Conservation (phyloP, 2,113 vertebrate genomes). For the Setophaga kirtlandii region DNA sequence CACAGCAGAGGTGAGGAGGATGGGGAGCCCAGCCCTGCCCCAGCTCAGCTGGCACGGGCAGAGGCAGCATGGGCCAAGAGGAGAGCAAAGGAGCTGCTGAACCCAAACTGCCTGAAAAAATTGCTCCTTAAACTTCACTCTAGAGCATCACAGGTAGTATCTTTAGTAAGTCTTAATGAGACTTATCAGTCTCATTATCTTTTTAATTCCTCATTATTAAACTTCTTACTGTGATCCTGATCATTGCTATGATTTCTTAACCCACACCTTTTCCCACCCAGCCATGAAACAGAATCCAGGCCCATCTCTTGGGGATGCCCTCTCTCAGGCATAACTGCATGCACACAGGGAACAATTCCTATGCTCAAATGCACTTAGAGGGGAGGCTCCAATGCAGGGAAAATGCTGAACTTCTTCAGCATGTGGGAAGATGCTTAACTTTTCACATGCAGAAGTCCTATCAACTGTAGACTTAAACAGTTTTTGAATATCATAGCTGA, state of each 20-base stretch:
- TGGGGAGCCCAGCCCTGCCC: not conserved
- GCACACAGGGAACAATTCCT: not conserved
- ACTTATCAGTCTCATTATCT: not conserved
- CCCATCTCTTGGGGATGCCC: not conserved
- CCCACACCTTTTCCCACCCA: not conserved
- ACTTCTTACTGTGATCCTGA: not conserved
- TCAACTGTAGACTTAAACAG: not conserved
- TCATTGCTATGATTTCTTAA: not conserved
- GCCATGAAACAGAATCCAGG: not conserved
- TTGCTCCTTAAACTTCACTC: not conserved
- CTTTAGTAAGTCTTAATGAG: not conserved
- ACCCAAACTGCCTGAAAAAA: not conserved
- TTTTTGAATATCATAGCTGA: not conserved
- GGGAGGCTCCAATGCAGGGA: not conserved
- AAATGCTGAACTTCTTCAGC: not conserved
- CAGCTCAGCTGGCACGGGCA: not conserved
- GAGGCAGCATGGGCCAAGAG: not conserved
- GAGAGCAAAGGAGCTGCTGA: not conserved
- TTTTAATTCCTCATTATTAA: not conserved
- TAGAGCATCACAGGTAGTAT: not conserved
- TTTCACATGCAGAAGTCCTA: not conserved
- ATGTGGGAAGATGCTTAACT: not conserved
- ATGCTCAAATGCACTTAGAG: not conserved
- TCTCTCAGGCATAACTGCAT: not conserved
- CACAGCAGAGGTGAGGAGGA: rapidly evolving